Conservation (phyloP, 2,113 vertebrate species). For the Urocolius indicus region DNA sequence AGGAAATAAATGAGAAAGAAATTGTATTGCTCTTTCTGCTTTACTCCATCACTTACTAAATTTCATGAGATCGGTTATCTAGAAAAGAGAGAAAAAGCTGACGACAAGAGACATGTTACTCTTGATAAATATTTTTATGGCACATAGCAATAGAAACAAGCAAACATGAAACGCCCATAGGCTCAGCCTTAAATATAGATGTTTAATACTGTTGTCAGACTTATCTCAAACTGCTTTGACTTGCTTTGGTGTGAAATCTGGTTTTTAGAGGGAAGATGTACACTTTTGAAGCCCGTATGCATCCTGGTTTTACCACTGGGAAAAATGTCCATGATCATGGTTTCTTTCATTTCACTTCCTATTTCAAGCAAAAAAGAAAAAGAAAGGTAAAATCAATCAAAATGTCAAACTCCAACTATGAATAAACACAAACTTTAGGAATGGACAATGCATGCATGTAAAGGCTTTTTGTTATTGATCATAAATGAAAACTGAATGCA, state of each 20-base stretch:
- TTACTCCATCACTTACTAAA: conserved; percentile 88
- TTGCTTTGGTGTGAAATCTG: neutral
- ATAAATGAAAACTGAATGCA: neutral
- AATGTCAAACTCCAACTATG: neutral
- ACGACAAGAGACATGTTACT: neutral
- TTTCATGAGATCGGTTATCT: conserved; percentile 83
- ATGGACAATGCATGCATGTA: neutral
- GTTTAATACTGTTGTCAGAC: neutral
- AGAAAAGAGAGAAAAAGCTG: conserved; percentile 38
- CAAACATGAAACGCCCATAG: neutral
- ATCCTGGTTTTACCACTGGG: neutral
- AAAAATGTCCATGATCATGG: neutral
- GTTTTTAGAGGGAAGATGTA: neutral
- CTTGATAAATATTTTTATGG: neutral
- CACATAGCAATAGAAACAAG: neutral
- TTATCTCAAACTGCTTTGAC: neutral
- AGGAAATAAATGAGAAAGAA: conserved; percentile 86
- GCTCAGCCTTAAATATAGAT: neutral
- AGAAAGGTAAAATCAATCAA: neutral
- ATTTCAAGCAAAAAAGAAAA: neutral
- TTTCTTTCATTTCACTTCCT: neutral
- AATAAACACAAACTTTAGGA: neutral
- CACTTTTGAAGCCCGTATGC: neutral
- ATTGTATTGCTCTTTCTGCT: conserved; percentile 84
- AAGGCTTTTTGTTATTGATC: neutral